Conservation (phyloP, 2,797 vertebrate species). For the Sebastes minor region DNA sequence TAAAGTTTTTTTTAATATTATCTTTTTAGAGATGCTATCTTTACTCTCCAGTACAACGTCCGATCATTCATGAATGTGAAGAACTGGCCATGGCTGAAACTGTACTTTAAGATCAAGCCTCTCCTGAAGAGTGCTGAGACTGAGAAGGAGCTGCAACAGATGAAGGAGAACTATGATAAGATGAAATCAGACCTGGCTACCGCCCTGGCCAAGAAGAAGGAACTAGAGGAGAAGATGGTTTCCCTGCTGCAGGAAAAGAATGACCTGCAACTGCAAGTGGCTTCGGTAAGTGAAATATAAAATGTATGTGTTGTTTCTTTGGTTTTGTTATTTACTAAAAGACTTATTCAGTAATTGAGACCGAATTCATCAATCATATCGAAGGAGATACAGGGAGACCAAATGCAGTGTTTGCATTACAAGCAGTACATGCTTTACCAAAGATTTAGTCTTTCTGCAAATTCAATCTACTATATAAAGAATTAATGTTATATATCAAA, state of each 20-base stretch:
- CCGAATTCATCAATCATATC: background rate
- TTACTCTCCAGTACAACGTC: slow-evolving; percentile 87
- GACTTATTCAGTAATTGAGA: background rate
- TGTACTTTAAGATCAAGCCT: slow-evolving; percentile 93
- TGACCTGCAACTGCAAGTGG: slow-evolving; percentile 88
- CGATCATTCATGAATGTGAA: slow-evolving; percentile 92
- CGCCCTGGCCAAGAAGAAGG: slow-evolving; percentile 89
- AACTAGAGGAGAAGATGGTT: slow-evolving; percentile 93
- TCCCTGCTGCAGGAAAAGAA: slow-evolving; percentile 90
- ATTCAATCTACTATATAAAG: background rate
- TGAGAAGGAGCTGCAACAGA: slow-evolving; percentile 88
- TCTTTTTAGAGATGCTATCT: slow-evolving; percentile 83
- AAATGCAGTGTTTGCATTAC: background rate
- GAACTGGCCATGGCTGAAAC: slow-evolving; percentile 91
- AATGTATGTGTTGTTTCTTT: background rate
- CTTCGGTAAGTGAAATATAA: background rate
- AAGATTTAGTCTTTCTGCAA: background rate
- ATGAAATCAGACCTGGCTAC: slow-evolving; percentile 83
- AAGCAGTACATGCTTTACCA: background rate
- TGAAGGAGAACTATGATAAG: slow-evolving; percentile 88
- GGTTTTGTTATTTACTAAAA: too few relatives aligned
- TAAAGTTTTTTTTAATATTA: background rate
- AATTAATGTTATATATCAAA: background rate
- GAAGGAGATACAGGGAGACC: background rate
- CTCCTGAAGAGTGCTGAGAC: slow-evolving; percentile 90